Evolutionary conservation across 2,797 vertebrate genomes (phyloP).

Genomic region (Micropoecilia bifurca): DNA sequence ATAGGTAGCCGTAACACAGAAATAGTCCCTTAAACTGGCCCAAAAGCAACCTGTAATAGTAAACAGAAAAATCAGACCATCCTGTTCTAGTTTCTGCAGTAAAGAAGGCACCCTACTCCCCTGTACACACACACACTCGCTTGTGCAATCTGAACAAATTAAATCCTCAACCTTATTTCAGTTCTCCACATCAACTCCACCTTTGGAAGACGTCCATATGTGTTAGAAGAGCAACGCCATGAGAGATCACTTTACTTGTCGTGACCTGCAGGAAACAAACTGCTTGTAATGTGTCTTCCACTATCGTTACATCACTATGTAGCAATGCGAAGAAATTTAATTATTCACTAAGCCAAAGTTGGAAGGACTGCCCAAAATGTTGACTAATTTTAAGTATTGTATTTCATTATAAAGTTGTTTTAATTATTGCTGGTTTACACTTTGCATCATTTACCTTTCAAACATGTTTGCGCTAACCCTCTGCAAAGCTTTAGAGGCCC

Average conservation of each 20-base stretch:
- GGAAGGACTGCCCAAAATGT: constrained; percentile 57
- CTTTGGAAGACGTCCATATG: constrained; percentile 21
- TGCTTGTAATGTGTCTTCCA: constrained; percentile 46
- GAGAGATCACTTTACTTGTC: constrained; percentile 33
- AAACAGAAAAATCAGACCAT: background rate
- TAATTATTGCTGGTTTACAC: constrained; percentile 63
- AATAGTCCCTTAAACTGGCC: background rate
- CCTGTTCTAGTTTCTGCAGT: background rate
- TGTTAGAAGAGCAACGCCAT: constrained; percentile 18
- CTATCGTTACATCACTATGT: constrained; percentile 57
- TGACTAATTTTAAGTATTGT: constrained; percentile 68
- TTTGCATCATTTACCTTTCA: constrained; percentile 56
- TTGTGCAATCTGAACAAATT: constrained; percentile 2
- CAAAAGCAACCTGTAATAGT: background rate
- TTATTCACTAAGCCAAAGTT: constrained; percentile 58
- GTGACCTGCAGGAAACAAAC: constrained; percentile 37
- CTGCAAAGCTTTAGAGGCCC: constrained; percentile 49
- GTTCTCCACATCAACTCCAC: constrained; percentile 9
- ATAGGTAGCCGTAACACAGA: background rate
- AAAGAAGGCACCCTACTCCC: background rate
- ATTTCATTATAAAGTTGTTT: constrained; percentile 64
- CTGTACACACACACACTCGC: background rate
- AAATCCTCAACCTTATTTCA: constrained; percentile 15
- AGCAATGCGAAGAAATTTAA: constrained; percentile 59
- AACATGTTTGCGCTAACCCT: constrained; percentile 47